Conservation (phyloP, 2,797 vertebrate genomes). For the Enteromius unitaeniatus region DNA sequence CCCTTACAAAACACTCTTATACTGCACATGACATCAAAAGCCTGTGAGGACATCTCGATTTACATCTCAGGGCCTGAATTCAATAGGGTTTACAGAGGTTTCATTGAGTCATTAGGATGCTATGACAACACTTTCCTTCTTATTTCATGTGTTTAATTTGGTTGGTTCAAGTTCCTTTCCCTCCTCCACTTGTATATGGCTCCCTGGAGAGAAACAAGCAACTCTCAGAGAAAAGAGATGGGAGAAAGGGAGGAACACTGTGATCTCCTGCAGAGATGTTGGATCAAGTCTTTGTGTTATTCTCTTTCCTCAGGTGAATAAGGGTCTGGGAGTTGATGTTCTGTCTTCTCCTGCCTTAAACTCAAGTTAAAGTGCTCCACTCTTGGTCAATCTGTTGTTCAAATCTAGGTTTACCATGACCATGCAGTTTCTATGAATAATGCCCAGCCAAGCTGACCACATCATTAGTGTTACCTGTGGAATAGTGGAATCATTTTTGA, state of each 20-base stretch:
- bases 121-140: constrained; percentile 54
- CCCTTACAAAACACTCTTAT: not conserved
- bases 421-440: constrained; percentile 29
- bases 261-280: constrained; percentile 61
- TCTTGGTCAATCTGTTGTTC: constrained; percentile 35
- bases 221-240: constrained; percentile 60
- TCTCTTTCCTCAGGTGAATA: constrained; percentile 61
- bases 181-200: constrained; percentile 60
- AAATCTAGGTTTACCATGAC: constrained; percentile 41
- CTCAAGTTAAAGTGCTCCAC: constrained; percentile 52
- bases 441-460: constrained; percentile 41
- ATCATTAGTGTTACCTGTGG: constrained; percentile 54
- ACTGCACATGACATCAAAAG: constrained; percentile 31
- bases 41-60: constrained; percentile 32
- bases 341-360: constrained; percentile 34
- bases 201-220: constrained; percentile 64
- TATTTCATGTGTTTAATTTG: constrained; percentile 62
- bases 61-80: constrained; percentile 37
- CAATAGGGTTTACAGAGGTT: constrained; percentile 34
- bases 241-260: constrained; percentile 49
- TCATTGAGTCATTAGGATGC: constrained; percentile 49
- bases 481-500: constrained; percentile 47
- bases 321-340: constrained; percentile 48
- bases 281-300: constrained; percentile 61
- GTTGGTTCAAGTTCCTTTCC: constrained; percentile 60